Percentiles rank a stretch among this genome's conserved stretches.
These are phyloP conservation scores for Trigoniulus corallinus DNA, from an alignment of 1,140 invertebrate species.

Conservation along the genomic window DNA sequence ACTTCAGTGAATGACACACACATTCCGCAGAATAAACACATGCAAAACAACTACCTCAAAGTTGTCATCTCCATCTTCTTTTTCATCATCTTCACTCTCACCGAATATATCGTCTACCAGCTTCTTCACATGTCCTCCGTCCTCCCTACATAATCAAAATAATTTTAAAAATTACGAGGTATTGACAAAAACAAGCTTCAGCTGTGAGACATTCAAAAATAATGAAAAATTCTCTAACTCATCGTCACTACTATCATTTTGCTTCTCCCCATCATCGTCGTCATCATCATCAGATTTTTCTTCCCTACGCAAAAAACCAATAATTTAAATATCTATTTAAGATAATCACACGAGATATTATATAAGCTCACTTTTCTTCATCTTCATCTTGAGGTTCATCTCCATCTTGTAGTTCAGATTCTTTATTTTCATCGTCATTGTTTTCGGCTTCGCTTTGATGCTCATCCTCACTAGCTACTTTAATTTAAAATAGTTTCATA, in stretches of 20 bases:
- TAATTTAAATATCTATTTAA: too few species aligned
- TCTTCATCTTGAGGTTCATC: too few species aligned
- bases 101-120: constrained; percentile 32
- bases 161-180: constrained; percentile 1
- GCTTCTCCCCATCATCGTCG: too few species aligned
- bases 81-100: constrained; percentile 31
- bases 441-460: too few species aligned
- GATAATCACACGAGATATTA: too few species aligned
- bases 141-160: constrained; percentile 5
- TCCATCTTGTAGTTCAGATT: too few species aligned
- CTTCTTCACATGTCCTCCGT: constrained; percentile 15
- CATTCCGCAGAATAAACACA: not conserved
- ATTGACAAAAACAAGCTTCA: not conserved
- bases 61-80: constrained; percentile 33
- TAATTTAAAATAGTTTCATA: too few species aligned
- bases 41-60: constrained; percentile 23
- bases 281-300: too few species aligned
- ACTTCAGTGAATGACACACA: constrained; percentile 3
- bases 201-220: not conserved
- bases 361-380: too few species aligned
- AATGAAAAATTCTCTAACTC: constrained; percentile 1
- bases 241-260: constrained; percentile 11
- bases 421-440: too few species aligned
- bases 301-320: too few species aligned
- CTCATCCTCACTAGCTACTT: too few species aligned